Evolutionary conservation across 2,888 invertebrate genomes (phyloP).

Genomic region (Cryptocephalus primarius): DNA sequence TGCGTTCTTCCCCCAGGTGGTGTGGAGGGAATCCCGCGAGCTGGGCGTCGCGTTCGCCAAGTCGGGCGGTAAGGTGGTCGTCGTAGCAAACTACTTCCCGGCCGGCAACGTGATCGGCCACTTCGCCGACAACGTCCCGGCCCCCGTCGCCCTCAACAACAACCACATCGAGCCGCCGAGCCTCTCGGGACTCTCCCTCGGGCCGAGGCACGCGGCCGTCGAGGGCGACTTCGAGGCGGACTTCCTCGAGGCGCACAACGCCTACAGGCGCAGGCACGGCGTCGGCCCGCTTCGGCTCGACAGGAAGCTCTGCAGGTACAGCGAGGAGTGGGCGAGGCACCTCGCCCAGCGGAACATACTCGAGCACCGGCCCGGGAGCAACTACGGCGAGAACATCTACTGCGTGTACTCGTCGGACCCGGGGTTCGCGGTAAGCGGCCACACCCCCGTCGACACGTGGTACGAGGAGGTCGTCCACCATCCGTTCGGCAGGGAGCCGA

Average conservation of each 20-base stretch:
- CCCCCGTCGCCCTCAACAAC: slow-evolving; percentile 35
- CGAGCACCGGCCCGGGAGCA: slow-evolving; percentile 64
- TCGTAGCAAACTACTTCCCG: slow-evolving; percentile 84
- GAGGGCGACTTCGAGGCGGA: slow-evolving; percentile 51
- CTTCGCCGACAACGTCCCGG: slow-evolving; percentile 62
- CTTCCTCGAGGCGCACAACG: slow-evolving; percentile 66
- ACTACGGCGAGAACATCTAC: slow-evolving; percentile 78
- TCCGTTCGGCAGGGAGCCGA: slow-evolving; percentile 52
- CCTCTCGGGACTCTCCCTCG: slow-evolving; percentile 30
- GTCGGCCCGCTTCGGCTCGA: slow-evolving; percentile 55
- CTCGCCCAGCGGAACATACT: slow-evolving; percentile 54
- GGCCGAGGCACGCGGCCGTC: slow-evolving; percentile 13
- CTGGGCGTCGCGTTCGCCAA: slow-evolving; percentile 67
- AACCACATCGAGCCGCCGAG: slow-evolving; percentile 28
- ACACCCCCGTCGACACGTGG: slow-evolving; percentile 70
- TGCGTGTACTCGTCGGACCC: slow-evolving; percentile 64
- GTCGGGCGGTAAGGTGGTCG: slow-evolving; percentile 57
- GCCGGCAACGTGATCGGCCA: slow-evolving; percentile 69
- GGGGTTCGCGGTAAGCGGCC: slow-evolving; percentile 52
- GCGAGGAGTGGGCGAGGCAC: slow-evolving; percentile 62
- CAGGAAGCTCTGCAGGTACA: slow-evolving; percentile 53
- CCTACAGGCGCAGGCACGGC: slow-evolving; percentile 57
- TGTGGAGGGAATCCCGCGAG: slow-evolving; percentile 69
- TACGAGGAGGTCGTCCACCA: slow-evolving; percentile 55
- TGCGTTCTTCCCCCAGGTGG: slow-evolving; percentile 35